phyloP scores from a whole-genome alignment of 2,888 invertebrate genomes.

The Napeogenes sylphis region DNA sequence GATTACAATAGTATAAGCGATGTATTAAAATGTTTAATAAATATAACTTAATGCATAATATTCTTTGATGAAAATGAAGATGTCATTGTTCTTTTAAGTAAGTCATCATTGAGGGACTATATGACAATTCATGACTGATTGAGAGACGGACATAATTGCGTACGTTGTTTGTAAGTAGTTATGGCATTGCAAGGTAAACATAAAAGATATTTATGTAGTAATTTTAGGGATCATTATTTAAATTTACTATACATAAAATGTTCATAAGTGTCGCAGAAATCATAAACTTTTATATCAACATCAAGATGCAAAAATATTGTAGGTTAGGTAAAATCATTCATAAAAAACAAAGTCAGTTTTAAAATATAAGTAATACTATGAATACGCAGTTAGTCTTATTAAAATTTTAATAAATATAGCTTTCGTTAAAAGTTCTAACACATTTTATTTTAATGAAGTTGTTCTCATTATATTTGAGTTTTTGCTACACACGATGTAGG shows the following conservation, averaged over 20 bases:
- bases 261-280: no score
- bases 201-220: no score
- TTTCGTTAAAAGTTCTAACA: neutral
- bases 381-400: no score
- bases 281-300: no score
- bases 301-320: no score
- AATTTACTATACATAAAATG: no score
- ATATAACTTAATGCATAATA: neutral
- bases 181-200: no score
- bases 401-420: neutral
- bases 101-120: no score
- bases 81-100: neutral
- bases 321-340: no score
- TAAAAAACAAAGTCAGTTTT: no score
- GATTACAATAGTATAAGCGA: neutral
- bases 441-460: slow-evolving; percentile 5
- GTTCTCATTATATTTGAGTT: slow-evolving; percentile 4
- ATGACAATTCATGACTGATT: neutral
- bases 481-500: neutral
- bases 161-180: slow-evolving; percentile 1
- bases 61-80: neutral
- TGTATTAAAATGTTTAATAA: neutral
- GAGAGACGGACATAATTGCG: neutral
- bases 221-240: no score
- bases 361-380: no score